Evolutionary conservation across 2,888 invertebrate genomes (phyloP).

Genomic region (Tyria jacobaeae): DNA sequence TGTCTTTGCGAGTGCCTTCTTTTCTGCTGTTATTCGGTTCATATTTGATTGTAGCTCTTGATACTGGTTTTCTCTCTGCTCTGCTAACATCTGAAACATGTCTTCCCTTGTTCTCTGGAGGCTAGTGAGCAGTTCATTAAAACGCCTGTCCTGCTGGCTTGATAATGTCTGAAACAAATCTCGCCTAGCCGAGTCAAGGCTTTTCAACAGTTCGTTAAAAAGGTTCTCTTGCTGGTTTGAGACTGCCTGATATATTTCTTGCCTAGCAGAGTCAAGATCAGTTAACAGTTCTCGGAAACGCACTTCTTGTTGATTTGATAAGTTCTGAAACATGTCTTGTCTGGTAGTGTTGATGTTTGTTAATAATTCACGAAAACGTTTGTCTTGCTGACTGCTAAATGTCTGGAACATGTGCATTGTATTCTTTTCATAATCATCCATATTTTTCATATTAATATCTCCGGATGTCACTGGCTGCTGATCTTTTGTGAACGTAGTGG

Average conservation of each 20-base stretch:
- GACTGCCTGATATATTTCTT: constrained; percentile 1
- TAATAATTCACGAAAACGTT: not conserved
- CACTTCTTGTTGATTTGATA: not conserved
- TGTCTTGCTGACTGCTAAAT: not conserved
- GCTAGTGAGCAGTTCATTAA: not conserved
- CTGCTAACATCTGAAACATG: not conserved
- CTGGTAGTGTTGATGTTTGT: not conserved
- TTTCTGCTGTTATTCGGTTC: not conserved
- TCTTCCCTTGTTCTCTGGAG: not conserved
- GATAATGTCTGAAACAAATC: not conserved
- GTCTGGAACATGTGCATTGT: not conserved
- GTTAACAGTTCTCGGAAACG: not conserved
- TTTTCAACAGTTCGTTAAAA: not conserved
- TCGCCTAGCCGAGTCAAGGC: not conserved
- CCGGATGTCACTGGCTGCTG: not conserved
- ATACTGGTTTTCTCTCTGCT: not conserved
- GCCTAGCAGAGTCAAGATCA: not conserved
- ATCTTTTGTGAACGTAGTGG: not conserved
- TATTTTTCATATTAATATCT: not conserved
- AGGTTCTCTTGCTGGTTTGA: not conserved
- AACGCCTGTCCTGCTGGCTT: not conserved
- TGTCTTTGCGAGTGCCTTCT: not conserved
- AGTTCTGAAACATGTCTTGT: constrained; percentile 1
- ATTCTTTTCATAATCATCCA: not conserved
- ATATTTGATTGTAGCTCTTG: not conserved